These are phyloP conservation scores for Eristalis intricaria DNA, from an alignment of 2,888 invertebrate species.

Conservation along the genomic window DNA sequence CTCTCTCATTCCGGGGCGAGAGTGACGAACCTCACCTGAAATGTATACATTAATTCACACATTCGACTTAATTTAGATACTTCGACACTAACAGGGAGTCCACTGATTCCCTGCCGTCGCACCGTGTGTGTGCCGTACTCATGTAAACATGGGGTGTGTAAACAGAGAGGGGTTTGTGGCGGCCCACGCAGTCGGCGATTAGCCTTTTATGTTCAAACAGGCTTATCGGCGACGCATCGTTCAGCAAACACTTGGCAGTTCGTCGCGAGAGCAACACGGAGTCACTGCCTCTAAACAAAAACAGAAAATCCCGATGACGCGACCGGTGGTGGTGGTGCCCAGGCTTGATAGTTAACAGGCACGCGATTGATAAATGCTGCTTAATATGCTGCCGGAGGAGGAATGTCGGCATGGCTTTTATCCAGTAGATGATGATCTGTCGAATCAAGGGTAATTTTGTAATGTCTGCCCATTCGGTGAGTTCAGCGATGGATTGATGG, in stretches of 20 bases:
- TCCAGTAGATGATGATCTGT: slow-evolving; percentile 52
- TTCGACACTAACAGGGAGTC: not conserved
- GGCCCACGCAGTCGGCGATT: slow-evolving; percentile 25
- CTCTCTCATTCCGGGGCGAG: not conserved
- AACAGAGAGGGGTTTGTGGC: slow-evolving; percentile 8
- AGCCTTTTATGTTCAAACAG: slow-evolving; percentile 33
- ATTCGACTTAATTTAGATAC: slow-evolving; percentile 49
- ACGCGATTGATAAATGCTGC: slow-evolving; percentile 59
- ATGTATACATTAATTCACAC: slow-evolving; percentile 59
- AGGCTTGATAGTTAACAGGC: slow-evolving; percentile 52
- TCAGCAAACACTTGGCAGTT: slow-evolving; percentile 48
- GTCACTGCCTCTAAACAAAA: not conserved
- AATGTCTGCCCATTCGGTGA: slow-evolving; percentile 42
- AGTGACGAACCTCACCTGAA: slow-evolving; percentile 36
- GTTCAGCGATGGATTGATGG: slow-evolving; percentile 1
- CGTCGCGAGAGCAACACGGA: not conserved
- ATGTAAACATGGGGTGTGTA: slow-evolving; percentile 32
- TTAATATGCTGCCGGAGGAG: not conserved
- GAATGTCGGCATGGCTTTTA: slow-evolving; percentile 42
- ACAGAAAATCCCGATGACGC: slow-evolving; percentile 19
- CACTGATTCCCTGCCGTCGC: not conserved
- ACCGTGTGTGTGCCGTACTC: not conserved
- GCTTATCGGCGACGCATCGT: slow-evolving; percentile 37
- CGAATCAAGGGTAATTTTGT: slow-evolving; percentile 57
- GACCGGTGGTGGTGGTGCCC: not conserved